phyloP scores from a whole-genome alignment of 2,888 invertebrate species.

The Octodonta nipae region DNA sequence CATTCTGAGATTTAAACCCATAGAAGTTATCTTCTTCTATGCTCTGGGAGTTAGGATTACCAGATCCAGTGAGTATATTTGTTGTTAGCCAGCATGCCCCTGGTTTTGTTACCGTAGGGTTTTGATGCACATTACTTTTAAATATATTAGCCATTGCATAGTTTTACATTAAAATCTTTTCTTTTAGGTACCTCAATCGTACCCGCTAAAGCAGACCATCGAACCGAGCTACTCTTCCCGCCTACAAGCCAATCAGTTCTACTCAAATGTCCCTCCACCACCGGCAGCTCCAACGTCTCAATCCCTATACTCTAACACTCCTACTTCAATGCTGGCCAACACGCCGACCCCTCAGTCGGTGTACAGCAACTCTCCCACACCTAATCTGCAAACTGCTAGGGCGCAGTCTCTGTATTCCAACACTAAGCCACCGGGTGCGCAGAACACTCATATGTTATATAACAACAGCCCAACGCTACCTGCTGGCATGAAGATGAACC shows the following conservation, averaged over 20 bases:
- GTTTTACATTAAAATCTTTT: neutral
- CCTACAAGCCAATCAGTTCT: slow-evolving; percentile 40
- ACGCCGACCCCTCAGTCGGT: too few species aligned
- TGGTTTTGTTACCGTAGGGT: too few species aligned
- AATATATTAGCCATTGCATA: too few species aligned
- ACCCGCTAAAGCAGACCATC: slow-evolving; percentile 51
- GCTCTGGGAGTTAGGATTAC: too few species aligned
- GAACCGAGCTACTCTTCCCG: slow-evolving; percentile 66
- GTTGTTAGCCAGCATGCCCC: too few species aligned
- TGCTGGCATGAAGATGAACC: neutral
- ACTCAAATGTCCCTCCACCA: slow-evolving; percentile 32
- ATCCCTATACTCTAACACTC: slow-evolving; percentile 22
- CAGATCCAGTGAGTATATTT: too few species aligned
- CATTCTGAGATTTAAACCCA: neutral
- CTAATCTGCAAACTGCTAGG: too few species aligned
- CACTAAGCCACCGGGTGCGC: neutral
- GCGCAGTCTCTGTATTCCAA: too few species aligned
- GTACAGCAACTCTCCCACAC: too few species aligned
- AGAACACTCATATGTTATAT: neutral
- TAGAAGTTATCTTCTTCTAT: too few species aligned
- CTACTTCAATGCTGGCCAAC: too few species aligned
- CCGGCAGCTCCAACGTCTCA: slow-evolving; percentile 32
- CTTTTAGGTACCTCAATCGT: slow-evolving; percentile 62
- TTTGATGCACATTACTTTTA: too few species aligned
- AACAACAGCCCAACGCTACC: slow-evolving; percentile 20